A percentile compares a stretch with the other conserved stretches of the same genome.
These are phyloP conservation scores for Zhengitettix transpicula DNA, from an alignment of 2,888 invertebrate species.

Conservation along the genomic window DNA sequence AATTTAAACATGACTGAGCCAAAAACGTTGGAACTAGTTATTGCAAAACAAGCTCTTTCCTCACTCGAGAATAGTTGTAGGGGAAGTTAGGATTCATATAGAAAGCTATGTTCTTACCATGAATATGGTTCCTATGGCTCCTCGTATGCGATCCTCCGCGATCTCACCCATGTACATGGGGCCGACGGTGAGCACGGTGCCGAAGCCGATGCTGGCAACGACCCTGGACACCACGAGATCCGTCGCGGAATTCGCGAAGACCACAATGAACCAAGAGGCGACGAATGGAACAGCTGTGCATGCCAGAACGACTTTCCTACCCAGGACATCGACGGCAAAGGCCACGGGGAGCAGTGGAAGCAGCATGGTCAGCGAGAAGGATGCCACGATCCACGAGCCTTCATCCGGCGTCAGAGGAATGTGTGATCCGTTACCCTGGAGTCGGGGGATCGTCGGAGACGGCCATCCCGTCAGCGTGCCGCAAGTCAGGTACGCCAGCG, in stretches of 20 bases:
- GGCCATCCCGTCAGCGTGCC: constrained; percentile 19
- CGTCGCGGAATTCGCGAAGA: constrained; percentile 16
- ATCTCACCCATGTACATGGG: constrained; percentile 44
- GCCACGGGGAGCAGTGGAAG: constrained; percentile 11
- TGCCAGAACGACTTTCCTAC: constrained; percentile 20
- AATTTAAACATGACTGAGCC: too few relatives aligned
- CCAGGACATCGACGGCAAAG: constrained; percentile 19
- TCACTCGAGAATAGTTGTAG: too few relatives aligned
- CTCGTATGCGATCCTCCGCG: constrained; percentile 35
- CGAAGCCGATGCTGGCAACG: constrained; percentile 28
- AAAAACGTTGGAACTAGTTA: too few relatives aligned
- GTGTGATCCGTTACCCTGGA: constrained; percentile 16
- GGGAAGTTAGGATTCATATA: too few relatives aligned
- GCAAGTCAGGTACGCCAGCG: background rate
- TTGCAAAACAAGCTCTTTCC: too few relatives aligned
- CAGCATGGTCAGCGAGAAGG: background rate
- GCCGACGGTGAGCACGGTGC: constrained; percentile 29
- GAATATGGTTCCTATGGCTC: constrained; percentile 30
- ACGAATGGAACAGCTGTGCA: constrained; percentile 19
- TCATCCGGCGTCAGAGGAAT: constrained; percentile 18
- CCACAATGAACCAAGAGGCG: constrained; percentile 20
- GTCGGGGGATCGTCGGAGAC: constrained; percentile 20
- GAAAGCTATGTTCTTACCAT: constrained; percentile 30
- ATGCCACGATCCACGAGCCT: constrained; percentile 20
- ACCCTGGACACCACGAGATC: constrained; percentile 26